A percentile compares a stretch with the other conserved stretches of the same genome.
These are phyloP conservation scores for Dipodomys stephensi DNA, from an alignment of 2,113 vertebrate genomes.

Conservation along the genomic window DNA sequence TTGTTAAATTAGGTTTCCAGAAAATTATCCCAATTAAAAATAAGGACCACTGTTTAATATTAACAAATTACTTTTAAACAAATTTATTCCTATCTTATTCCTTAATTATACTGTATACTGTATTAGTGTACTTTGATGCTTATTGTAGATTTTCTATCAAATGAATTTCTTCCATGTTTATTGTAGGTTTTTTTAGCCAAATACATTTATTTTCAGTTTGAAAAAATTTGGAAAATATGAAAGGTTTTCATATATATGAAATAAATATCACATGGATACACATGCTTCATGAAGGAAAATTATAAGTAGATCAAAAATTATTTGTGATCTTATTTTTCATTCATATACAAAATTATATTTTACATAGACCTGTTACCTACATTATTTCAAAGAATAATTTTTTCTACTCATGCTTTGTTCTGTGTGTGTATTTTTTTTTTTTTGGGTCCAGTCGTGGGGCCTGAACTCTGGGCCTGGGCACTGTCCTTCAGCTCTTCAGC, in stretches of 20 bases:
- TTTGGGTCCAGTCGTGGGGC: too few relatives aligned
- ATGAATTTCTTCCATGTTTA: constrained; percentile 9
- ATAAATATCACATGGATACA: neutral
- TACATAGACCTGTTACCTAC: neutral
- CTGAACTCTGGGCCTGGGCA: too few relatives aligned
- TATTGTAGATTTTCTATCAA: constrained; percentile 37
- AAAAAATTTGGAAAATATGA: neutral
- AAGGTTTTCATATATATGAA: too few relatives aligned
- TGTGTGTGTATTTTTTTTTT: neutral
- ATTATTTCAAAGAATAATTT: constrained; percentile 29
- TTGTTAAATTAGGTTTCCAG: constrained; percentile 25
- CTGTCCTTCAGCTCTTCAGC: too few relatives aligned
- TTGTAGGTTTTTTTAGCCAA: constrained; percentile 34
- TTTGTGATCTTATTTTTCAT: constrained; percentile 44
- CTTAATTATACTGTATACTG: neutral
- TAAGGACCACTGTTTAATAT: constrained; percentile 8
- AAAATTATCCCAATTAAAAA: constrained; percentile 23
- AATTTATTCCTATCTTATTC: neutral
- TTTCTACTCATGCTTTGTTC: neutral
- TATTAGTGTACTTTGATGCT: neutral
- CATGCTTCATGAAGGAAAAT: constrained; percentile 24
- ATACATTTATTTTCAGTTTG: constrained; percentile 17
- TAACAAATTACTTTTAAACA: constrained; percentile 7
- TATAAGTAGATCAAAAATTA: constrained; percentile 28
- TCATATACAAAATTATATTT: constrained; percentile 34